Percentiles rank a stretch among this genome's conserved stretches.
Conservation (phyloP, 2,888 invertebrate genomes). For the Esperia sulphurella region DNA sequence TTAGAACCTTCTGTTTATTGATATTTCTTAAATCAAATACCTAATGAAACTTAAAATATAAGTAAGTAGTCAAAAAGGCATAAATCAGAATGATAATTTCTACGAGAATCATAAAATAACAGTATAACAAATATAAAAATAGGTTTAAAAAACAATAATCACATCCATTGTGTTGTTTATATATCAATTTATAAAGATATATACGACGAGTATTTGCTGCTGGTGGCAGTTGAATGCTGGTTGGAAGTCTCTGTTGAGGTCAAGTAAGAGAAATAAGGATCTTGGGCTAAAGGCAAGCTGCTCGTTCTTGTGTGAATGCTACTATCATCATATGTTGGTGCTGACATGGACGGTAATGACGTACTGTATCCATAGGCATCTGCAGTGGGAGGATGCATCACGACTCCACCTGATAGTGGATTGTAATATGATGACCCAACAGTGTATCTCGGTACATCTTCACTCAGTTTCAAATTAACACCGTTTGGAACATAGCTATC, state of each 20-base stretch:
- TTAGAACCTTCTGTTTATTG: too few species aligned
- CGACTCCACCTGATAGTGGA: constrained; percentile 43
- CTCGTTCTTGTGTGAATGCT: constrained; percentile 41
- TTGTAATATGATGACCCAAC: constrained; percentile 53
- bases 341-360: constrained; percentile 34
- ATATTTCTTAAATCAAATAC: too few species aligned
- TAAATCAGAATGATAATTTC: too few species aligned
- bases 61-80: too few species aligned
- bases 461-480: constrained; percentile 56
- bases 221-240: constrained; percentile 39
- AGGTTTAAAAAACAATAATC: too few species aligned
- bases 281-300: constrained; percentile 46
- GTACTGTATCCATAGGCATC: constrained; percentile 53
- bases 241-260: constrained; percentile 41
- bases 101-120: too few species aligned
- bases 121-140: too few species aligned
- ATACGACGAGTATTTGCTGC: constrained; percentile 60
- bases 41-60: too few species aligned
- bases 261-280: constrained; percentile 59
- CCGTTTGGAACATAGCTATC: constrained; percentile 71
- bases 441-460: constrained; percentile 55
- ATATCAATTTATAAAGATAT: constrained; percentile 57
- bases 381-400: constrained; percentile 47
- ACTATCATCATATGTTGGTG: constrained; percentile 60
- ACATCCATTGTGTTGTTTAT: too few species aligned